phyloP scores from a whole-genome alignment of 30 jellyfish, hydroid and myxozoan species.

The Catostylus mosaicus region DNA sequence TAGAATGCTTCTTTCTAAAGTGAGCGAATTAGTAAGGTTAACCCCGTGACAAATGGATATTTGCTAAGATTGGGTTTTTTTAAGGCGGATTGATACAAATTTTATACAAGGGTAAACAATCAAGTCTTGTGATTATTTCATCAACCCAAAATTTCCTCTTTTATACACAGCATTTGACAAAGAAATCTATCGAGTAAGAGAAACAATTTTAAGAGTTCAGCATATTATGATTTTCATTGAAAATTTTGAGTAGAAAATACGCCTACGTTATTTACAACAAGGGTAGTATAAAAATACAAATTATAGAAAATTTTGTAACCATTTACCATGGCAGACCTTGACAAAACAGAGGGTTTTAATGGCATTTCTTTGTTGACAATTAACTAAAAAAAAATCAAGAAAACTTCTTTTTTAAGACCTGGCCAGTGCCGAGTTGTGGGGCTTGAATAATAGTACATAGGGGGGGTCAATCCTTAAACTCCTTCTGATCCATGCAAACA shows the following conservation, averaged over 20 bases:
- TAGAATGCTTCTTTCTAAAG: too few species aligned
- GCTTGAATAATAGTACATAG: background rate
- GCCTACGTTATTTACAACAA: constrained; percentile 16
- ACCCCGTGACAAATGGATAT: too few species aligned
- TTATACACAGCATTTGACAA: too few species aligned
- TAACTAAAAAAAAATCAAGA: too few species aligned
- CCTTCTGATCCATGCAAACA: background rate
- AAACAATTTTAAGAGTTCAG: background rate
- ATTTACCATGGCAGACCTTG: background rate
- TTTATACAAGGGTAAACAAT: too few species aligned
- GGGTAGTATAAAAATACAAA: constrained; percentile 21
- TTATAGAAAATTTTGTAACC: background rate
- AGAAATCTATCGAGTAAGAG: too few species aligned
- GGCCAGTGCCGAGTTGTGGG: background rate
- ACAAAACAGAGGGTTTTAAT: background rate
- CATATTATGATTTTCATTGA: constrained; percentile 20
- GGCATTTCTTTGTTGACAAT: background rate
- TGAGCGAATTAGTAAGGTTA: too few species aligned
- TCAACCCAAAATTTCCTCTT: too few species aligned
- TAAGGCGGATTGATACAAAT: too few species aligned
- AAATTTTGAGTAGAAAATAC: constrained; percentile 11
- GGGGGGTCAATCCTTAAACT: background rate
- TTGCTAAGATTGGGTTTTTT: too few species aligned
- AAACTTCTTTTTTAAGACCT: background rate
- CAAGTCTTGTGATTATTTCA: too few species aligned